phyloP scores from a whole-genome alignment of 2,113 vertebrate genomes.

The Mionectes macconnelli region DNA sequence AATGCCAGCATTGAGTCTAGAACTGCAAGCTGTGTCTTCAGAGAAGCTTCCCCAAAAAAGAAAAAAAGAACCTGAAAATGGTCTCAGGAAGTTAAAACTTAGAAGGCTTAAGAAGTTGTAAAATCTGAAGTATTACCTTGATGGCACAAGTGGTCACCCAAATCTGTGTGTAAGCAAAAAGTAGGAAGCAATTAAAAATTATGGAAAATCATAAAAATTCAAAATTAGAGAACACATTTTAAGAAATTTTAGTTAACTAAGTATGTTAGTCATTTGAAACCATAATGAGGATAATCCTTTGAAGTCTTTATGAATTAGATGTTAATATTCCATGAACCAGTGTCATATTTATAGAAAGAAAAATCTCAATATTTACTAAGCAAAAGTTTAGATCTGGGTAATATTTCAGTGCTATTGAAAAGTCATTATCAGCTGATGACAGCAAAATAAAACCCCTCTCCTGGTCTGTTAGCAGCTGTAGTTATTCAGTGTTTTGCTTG shows the following conservation, averaged over 20 bases:
- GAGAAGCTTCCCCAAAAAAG: conserved; percentile 18
- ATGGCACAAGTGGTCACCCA: background rate
- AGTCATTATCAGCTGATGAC: background rate
- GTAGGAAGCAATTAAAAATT: background rate
- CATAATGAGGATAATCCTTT: background rate
- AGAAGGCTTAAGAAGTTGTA: conserved; percentile 73
- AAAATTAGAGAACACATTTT: background rate
- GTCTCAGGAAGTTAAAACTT: conserved; percentile 79
- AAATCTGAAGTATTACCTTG: background rate
- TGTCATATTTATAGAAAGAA: background rate
- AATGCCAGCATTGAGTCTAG: conserved; percentile 61
- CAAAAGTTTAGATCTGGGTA: background rate
- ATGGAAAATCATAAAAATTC: background rate
- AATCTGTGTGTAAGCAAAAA: background rate
- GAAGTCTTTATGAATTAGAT: conserved; percentile 6
- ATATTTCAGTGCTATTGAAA: conserved; percentile 1
- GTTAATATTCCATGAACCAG: background rate
- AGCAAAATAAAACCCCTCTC: background rate
- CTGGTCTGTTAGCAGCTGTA: background rate
- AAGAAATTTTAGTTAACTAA: background rate
- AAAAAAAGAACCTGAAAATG: conserved; percentile 69
- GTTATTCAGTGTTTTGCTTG: background rate
- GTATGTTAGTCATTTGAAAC: background rate
- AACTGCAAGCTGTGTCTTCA: conserved; percentile 66
- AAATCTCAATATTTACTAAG: background rate